Evolutionary conservation across 2,113 vertebrate genomes (phyloP), one percentile per base, ranked within the genome.

Genomic region (Clarias magur): DNA sequence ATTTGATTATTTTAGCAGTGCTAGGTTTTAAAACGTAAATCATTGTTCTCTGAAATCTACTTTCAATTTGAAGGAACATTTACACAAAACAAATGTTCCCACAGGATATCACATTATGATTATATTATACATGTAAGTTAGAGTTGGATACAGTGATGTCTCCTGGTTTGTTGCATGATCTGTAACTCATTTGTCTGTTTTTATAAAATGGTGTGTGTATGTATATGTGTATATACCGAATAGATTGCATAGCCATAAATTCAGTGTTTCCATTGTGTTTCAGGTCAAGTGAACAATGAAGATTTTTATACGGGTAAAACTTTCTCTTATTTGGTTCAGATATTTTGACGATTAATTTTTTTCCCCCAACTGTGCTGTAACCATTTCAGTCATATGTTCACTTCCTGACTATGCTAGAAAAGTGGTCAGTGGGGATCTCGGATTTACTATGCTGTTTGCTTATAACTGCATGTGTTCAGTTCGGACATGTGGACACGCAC

Each of bases 401-500:
- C 8, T 30, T 80, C 3, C 27, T 59, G 53, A 57, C 53, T 80
- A 59, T n/a, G 53, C 76, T 56, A 7, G 25, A 84, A 86, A 59
- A 1, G 21, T 42, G 48, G 21, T 27, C 38, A 13, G 8, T 63
- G 23, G 15, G 8, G 19, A 60, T 34, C 78, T 80, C 16, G 8
- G 11, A 23, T 34, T 30, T 34, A 23, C 10, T 80, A 38, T 57
- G 25, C 16, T 30, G 54, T 76, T 53, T 82, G 27, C 68, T 42
- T 86, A 34, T 82, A 25, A 67, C 67, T 70, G 23, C 72, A 54
- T 87, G 42, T 85, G 68, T 82, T 80, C 88, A 99, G 97, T 96
- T 85, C 94, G 96, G 88, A 95, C 94, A 88, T 96, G 96, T 86
- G 91, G 93, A 80, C 97, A 97, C 10, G 63, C 94, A 86, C 81